These are phyloP conservation scores for Fopius arisanus DNA, from an alignment of 1,140 invertebrate genomes.

Conservation along the genomic window DNA sequence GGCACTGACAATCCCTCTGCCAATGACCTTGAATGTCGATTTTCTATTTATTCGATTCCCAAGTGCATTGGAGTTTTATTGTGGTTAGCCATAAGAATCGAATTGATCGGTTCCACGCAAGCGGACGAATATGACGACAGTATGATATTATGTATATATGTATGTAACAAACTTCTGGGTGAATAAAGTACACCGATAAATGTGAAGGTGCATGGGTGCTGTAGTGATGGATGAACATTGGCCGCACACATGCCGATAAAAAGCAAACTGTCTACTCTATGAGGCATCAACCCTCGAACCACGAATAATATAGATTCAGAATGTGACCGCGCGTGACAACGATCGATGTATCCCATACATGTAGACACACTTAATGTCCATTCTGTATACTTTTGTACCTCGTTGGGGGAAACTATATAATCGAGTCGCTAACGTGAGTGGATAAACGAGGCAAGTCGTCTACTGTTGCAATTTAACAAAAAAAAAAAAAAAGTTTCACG, in stretches of 20 bases:
- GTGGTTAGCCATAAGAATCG: too few species aligned
- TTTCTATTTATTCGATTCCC: too few species aligned
- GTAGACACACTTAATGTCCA: slow-evolving; percentile 18
- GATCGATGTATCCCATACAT: not conserved
- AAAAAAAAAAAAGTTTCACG: not conserved
- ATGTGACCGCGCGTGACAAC: slow-evolving; percentile 8
- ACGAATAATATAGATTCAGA: not conserved
- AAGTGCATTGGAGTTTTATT: too few species aligned
- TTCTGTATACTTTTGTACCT: slow-evolving; percentile 4
- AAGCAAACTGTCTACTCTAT: slow-evolving; percentile 10
- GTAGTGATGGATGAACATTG: slow-evolving; percentile 23
- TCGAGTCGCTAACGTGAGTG: slow-evolving; percentile 29
- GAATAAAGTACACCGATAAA: not conserved
- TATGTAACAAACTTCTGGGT: not conserved
- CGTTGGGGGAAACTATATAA: slow-evolving; percentile 26
- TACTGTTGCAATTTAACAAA: not conserved
- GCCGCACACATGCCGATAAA: slow-evolving; percentile 18
- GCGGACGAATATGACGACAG: too few species aligned
- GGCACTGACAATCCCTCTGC: too few species aligned
- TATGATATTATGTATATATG: too few species aligned
- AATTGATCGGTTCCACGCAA: too few species aligned
- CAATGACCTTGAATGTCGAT: too few species aligned
- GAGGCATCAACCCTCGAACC: not conserved
- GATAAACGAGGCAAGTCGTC: slow-evolving; percentile 24
- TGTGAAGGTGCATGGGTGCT: not conserved